Conservation (phyloP, 1,140 invertebrate species). For the Wasmannia auropunctata region DNA sequence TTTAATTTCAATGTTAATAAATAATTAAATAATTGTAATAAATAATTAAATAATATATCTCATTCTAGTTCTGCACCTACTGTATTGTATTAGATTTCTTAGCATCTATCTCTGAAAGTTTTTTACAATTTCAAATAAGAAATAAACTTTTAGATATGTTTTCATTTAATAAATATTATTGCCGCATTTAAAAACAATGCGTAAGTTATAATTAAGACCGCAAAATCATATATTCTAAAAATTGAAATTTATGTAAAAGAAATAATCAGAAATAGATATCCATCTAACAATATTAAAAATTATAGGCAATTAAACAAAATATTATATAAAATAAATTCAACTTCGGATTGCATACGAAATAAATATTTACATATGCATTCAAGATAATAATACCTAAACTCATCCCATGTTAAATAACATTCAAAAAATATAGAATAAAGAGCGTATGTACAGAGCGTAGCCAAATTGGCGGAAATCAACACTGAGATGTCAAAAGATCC, state of each 20-base stretch:
- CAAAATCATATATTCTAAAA: background rate
- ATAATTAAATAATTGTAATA: background rate
- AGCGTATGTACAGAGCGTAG: background rate
- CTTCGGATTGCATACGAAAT: background rate
- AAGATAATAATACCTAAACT: background rate
- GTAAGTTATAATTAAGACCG: background rate
- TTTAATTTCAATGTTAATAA: background rate
- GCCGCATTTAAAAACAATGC: background rate
- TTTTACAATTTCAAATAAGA: background rate
- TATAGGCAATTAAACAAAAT: background rate
- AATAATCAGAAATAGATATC: slow-evolving; percentile 10
- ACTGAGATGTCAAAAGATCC: background rate
- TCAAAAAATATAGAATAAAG: slow-evolving; percentile 3
- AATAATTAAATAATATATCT: background rate
- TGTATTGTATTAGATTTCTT: background rate
- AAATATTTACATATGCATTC: background rate
- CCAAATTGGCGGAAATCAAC: background rate
- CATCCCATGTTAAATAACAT: background rate
- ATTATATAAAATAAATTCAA: background rate
- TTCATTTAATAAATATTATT: background rate
- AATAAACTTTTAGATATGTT: background rate
- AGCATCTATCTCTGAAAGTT: background rate
- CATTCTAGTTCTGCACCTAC: background rate
- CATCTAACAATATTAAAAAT: background rate
- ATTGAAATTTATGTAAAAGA: background rate